phyloP scores from a whole-genome alignment of 1,140 invertebrate genomes.

The Aphis craccivora region DNA sequence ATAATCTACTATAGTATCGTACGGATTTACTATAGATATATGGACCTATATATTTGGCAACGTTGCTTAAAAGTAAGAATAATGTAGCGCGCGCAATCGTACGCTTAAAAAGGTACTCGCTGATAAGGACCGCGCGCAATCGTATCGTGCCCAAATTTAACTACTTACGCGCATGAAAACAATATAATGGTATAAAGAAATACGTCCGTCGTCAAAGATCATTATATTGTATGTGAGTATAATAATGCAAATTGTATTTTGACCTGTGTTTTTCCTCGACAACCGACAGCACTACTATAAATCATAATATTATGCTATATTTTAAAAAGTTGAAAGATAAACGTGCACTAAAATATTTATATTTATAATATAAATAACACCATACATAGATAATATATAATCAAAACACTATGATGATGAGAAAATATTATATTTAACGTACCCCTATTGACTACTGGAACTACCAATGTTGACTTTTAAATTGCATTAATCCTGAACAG shows the following conservation, averaged over 20 bases:
- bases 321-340: background rate
- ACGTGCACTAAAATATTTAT: background rate
- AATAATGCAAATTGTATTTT: background rate
- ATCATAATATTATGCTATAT: background rate
- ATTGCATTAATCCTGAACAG: background rate
- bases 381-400: too few species aligned
- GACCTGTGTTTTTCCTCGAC: background rate
- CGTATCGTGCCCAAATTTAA: too few species aligned
- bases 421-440: background rate
- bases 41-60: too few species aligned
- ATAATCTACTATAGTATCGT: too few species aligned
- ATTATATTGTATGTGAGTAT: background rate
- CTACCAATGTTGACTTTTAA: too few species aligned
- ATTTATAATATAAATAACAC: too few species aligned
- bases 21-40: too few species aligned
- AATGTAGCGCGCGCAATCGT: too few species aligned
- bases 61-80: too few species aligned
- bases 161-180: background rate
- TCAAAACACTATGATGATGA: background rate
- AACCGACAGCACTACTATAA: background rate
- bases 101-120: too few species aligned
- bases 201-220: background rate
- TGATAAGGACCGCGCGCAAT: too few species aligned
- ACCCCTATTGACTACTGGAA: too few species aligned
- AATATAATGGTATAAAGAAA: background rate